A percentile compares a stretch with the other conserved stretches of the same genome.
These are phyloP conservation scores for Planiliza haematocheilus DNA, from an alignment of 2,113 vertebrate genomes.

Conservation along the genomic window DNA sequence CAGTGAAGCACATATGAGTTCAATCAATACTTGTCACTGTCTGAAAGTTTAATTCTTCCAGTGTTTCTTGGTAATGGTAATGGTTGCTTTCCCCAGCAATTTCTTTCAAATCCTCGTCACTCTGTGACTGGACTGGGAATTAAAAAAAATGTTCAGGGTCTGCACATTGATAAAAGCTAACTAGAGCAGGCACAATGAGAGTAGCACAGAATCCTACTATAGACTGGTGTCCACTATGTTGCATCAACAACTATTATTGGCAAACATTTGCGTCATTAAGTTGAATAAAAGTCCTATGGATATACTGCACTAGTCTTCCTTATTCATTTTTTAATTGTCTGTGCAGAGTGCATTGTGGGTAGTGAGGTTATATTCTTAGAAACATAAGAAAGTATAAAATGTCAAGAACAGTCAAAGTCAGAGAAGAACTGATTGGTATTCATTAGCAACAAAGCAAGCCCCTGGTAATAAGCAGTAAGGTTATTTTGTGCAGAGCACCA, in stretches of 20 bases:
- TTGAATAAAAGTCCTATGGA: not conserved
- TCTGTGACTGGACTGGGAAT: conserved; percentile 15
- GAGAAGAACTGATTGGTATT: too few species aligned
- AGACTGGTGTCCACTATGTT: conserved; percentile 34
- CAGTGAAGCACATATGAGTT: too few species aligned
- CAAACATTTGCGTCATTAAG: conserved; percentile 23
- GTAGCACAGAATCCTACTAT: not conserved
- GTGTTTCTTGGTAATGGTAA: not conserved
- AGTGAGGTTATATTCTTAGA: not conserved
- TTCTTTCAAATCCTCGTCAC: conserved; percentile 6
- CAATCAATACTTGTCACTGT: not conserved
- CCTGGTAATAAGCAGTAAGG: too few species aligned
- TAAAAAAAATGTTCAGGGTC: conserved; percentile 25
- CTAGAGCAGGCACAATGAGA: conserved; percentile 29
- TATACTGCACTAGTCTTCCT: conserved; percentile 1
- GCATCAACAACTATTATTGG: conserved; percentile 42
- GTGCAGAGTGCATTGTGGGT: not conserved
- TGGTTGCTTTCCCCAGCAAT: not conserved
- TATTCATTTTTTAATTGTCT: conserved; percentile 10
- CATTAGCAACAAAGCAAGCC: too few species aligned
- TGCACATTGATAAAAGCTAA: conserved; percentile 36
- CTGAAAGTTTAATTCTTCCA: too few species aligned
- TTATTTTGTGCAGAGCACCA: too few species aligned
- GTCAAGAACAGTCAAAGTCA: not conserved
- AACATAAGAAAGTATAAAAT: not conserved